These are phyloP conservation scores for Atherinomorus stipes DNA, from an alignment of 2,113 vertebrate species.

Conservation along the genomic window DNA sequence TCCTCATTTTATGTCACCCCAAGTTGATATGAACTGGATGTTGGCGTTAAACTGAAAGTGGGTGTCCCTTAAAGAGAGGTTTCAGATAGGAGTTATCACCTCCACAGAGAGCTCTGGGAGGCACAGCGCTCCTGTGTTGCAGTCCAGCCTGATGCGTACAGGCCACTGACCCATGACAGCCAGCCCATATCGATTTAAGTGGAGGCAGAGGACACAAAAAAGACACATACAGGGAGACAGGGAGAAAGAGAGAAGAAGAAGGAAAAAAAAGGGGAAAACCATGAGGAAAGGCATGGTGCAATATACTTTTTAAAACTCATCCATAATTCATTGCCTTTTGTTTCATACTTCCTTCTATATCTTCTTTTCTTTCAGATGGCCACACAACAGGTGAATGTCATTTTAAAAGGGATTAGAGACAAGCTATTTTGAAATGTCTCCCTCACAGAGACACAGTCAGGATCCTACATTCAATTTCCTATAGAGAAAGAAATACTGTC, in stretches of 20 bases:
- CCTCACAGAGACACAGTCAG: slow-evolving; percentile 7
- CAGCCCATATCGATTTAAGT: slow-evolving; percentile 79
- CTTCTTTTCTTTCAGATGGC: slow-evolving; percentile 52
- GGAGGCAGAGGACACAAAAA: slow-evolving; percentile 61
- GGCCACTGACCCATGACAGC: slow-evolving; percentile 82
- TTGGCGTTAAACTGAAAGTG: slow-evolving; percentile 67
- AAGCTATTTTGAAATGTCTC: slow-evolving; percentile 74
- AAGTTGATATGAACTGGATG: slow-evolving; percentile 60
- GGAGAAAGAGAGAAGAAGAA: too few relatives aligned
- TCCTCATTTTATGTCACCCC: slow-evolving; percentile 53
- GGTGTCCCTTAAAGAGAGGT: slow-evolving; percentile 66
- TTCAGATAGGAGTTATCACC: slow-evolving; percentile 75
- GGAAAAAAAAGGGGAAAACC: slow-evolving; percentile 51
- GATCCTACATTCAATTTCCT: slow-evolving; percentile 14
- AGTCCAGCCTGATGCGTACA: slow-evolving; percentile 64
- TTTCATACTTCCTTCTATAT: slow-evolving; percentile 45
- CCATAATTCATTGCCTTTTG: slow-evolving; percentile 80
- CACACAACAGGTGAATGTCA: slow-evolving; percentile 46
- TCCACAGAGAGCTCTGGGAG: slow-evolving; percentile 57
- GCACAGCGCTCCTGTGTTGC: slow-evolving; percentile 65
- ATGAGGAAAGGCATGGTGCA: slow-evolving; percentile 62
- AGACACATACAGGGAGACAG: slow-evolving; percentile 3
- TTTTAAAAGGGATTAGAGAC: slow-evolving; percentile 71
- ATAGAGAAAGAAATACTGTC: not conserved
- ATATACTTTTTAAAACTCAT: slow-evolving; percentile 78